Evolutionary conservation across 2,888 invertebrate genomes (phyloP).

Genomic region (Invenusta paracnida): DNA sequence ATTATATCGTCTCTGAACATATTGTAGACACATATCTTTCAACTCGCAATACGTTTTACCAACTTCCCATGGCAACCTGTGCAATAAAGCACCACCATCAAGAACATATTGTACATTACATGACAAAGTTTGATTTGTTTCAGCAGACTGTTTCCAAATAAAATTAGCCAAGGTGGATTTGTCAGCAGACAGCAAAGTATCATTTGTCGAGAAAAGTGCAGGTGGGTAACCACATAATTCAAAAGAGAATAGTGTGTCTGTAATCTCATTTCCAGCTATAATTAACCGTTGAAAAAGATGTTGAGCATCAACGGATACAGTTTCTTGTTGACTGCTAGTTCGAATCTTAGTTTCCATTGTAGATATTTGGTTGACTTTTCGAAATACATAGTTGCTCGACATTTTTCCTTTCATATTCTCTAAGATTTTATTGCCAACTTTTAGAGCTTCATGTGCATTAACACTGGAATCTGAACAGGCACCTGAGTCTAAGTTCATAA

Average conservation of each 20-base stretch:
- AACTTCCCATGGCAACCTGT: conserved; percentile 45
- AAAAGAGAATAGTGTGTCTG: conserved; percentile 35
- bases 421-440: conserved; percentile 45
- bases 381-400: background rate
- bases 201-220: conserved; percentile 24
- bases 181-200: background rate
- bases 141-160: conserved; percentile 38
- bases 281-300: conserved; percentile 48
- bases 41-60: conserved; percentile 45
- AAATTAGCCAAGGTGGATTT: conserved; percentile 40
- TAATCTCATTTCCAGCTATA: conserved; percentile 39
- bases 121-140: background rate
- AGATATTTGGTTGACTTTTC: background rate
- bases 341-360: background rate
- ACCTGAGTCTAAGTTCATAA: conserved; percentile 48
- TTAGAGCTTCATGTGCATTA: conserved; percentile 47
- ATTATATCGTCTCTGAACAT: conserved; percentile 45
- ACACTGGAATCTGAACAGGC: conserved; percentile 45
- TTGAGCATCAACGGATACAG: conserved; percentile 47
- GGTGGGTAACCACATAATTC: conserved; percentile 45
- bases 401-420: conserved; percentile 44
- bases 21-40: conserved; percentile 44
- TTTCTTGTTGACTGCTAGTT: conserved; percentile 30
- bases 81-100: background rate
- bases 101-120: background rate